Conservation (phyloP, 1,140 invertebrate genomes). For the Callitettix versicolor region DNA sequence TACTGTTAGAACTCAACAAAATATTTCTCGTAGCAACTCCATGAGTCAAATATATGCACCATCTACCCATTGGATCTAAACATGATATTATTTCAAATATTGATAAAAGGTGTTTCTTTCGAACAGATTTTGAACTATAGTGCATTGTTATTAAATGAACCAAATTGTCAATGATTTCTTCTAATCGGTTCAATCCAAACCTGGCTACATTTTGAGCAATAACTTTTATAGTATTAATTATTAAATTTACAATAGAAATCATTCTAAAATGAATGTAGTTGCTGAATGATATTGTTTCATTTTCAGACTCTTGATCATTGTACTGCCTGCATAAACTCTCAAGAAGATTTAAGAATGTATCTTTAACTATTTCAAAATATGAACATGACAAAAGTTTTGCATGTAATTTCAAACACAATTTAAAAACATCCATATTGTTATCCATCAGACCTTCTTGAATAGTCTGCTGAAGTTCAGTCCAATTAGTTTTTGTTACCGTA, state of each 20-base stretch:
- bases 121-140: not conserved
- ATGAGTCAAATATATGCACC: not conserved
- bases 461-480: not conserved
- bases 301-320: not conserved
- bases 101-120: not conserved
- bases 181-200: not conserved
- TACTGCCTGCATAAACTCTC: not conserved
- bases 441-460: not conserved
- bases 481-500: not conserved
- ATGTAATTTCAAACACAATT: not conserved
- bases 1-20: too few species aligned
- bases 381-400: not conserved
- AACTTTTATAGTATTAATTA: not conserved
- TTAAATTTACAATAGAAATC: not conserved
- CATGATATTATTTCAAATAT: not conserved
- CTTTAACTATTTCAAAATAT: not conserved
- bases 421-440: constrained; percentile 5
- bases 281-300: not conserved
- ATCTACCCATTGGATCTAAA: not conserved
- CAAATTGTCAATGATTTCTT: constrained; percentile 1
- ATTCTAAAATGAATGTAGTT: not conserved
- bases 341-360: not conserved
- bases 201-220: not conserved
- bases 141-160: not conserved
- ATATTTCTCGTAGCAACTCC: too few species aligned